Conservation (phyloP, 2,888 invertebrate species). For the Trachelus troglodyta region DNA sequence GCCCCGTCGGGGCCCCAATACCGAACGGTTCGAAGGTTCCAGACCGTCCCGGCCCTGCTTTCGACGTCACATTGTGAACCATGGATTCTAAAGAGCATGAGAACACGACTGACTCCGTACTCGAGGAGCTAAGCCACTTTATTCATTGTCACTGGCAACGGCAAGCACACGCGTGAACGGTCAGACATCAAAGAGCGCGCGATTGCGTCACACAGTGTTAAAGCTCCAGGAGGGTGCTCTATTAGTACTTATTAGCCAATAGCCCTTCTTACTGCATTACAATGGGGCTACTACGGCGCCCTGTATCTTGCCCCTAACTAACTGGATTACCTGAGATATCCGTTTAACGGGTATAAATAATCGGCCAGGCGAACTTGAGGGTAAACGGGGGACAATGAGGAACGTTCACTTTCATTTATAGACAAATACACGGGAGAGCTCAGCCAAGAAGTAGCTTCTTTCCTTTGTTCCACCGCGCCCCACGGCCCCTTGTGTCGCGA, state of each 20-base stretch:
- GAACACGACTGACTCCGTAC: constrained; percentile 37
- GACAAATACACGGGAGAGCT: neutral
- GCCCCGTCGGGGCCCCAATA: neutral
- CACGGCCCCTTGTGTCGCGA: neutral
- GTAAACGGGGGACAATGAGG: neutral
- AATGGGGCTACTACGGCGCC: neutral
- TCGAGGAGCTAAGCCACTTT: constrained; percentile 36
- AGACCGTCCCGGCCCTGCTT: neutral
- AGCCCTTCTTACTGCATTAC: constrained; percentile 27
- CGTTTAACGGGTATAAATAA: constrained; percentile 38
- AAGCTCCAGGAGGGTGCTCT: constrained; percentile 13
- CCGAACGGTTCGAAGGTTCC: neutral
- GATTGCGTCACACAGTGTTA: constrained; percentile 9
- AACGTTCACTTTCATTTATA: neutral
- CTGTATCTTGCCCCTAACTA: constrained; percentile 20
- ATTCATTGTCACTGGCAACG: constrained; percentile 15
- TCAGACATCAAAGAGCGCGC: constrained; percentile 17
- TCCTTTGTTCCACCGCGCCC: neutral
- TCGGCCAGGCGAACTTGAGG: neutral
- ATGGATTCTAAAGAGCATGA: constrained; percentile 32
- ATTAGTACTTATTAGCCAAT: constrained; percentile 20
- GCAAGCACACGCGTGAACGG: constrained; percentile 26
- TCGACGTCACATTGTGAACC: constrained; percentile 28
- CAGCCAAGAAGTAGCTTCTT: neutral
- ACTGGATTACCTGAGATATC: constrained; percentile 53